Evolutionary conservation across 2,888 invertebrate species (phyloP).

Genomic region (Nomada ferruginata): DNA sequence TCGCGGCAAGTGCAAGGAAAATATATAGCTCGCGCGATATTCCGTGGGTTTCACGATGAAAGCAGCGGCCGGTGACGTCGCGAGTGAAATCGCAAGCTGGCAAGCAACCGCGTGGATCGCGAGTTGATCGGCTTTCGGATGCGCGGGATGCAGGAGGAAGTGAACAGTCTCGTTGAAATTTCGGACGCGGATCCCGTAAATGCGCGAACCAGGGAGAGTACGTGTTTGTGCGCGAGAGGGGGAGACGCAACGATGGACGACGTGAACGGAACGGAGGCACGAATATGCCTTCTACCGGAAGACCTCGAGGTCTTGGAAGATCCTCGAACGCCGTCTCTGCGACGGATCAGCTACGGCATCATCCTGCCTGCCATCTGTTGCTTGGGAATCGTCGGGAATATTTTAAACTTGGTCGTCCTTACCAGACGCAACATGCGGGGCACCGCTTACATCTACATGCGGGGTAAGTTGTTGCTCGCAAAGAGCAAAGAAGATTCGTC

Average conservation of each 20-base stretch:
- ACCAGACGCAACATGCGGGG: constrained; percentile 91
- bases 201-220: constrained; percentile 13
- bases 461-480: constrained; percentile 85
- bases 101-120: not conserved
- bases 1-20: not conserved
- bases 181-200: constrained; percentile 12
- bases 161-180: constrained; percentile 13
- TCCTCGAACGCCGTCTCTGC: constrained; percentile 86
- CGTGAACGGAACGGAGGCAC: constrained; percentile 56
- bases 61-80: not conserved
- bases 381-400: constrained; percentile 91
- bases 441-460: constrained; percentile 92
- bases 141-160: constrained; percentile 6
- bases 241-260: constrained; percentile 47
- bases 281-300: constrained; percentile 69
- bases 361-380: constrained; percentile 89
- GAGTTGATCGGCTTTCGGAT: not conserved
- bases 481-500: not conserved
- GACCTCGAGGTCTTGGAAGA: constrained; percentile 85
- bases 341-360: constrained; percentile 88
- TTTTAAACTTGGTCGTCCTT: constrained; percentile 91
- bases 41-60: too few species aligned
- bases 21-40: not conserved
- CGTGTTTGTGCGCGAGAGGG: constrained; percentile 2
- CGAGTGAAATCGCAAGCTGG: too few species aligned